Evolutionary conservation across 2,888 invertebrate genomes (phyloP).

Genomic region (Piscicola geometra): DNA sequence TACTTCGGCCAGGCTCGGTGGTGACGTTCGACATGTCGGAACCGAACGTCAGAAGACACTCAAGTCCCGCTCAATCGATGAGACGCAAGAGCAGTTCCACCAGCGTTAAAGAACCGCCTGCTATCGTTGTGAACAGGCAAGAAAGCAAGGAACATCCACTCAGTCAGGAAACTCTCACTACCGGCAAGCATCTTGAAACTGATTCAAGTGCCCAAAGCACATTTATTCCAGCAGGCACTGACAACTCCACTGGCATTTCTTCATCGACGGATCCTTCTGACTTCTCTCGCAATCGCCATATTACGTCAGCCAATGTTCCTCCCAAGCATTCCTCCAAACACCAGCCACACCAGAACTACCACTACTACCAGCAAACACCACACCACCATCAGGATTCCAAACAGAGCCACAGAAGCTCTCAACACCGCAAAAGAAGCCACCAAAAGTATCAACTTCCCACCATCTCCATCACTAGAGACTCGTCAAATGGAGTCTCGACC

Average conservation of each 20-base stretch:
- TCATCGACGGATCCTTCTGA: background rate
- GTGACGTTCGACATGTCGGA: constrained; percentile 41
- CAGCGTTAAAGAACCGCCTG: background rate
- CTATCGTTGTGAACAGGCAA: no score
- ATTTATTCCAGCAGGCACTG: no score
- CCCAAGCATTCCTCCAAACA: background rate
- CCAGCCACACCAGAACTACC: background rate
- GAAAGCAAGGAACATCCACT: background rate
- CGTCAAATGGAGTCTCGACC: constrained; percentile 1
- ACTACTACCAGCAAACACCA: background rate
- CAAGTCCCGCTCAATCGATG: constrained; percentile 39
- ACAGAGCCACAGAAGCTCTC: background rate
- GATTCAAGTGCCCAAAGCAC: no score
- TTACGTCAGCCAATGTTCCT: background rate
- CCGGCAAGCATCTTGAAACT: no score
- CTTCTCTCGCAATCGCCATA: background rate
- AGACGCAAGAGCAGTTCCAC: constrained; percentile 38
- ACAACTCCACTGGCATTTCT: background rate
- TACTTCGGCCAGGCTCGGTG: constrained; percentile 33
- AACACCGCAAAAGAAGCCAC: background rate
- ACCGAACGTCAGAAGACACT: constrained; percentile 38
- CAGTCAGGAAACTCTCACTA: background rate
- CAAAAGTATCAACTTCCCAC: background rate
- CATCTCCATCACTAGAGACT: constrained; percentile 30
- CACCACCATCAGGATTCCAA: background rate